phyloP scores from a whole-genome alignment of 1,140 invertebrate species.

The Hetaerina americana region DNA sequence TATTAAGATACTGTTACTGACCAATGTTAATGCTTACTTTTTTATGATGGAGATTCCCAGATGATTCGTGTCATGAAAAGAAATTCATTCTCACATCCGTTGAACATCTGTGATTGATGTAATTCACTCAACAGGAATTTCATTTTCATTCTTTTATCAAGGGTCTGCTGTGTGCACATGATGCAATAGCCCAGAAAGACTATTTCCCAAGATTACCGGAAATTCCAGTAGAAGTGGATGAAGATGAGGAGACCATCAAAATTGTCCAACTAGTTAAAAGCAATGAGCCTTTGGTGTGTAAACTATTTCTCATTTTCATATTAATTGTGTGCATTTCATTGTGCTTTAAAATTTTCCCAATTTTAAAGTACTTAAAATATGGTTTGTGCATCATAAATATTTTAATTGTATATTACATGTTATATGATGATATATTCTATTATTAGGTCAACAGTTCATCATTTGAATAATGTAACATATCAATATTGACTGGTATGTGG shows the following conservation, averaged over 20 bases:
- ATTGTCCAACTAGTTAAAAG: conserved; percentile 94
- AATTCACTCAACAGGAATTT: no score
- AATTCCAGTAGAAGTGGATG: conserved; percentile 73
- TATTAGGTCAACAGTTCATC: background rate
- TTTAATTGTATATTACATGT: conserved; percentile 1
- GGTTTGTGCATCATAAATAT: conserved; percentile 5
- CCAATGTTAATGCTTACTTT: background rate
- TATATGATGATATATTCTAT: conserved; percentile 1
- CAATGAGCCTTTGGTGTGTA: conserved; percentile 87
- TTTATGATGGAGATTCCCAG: background rate
- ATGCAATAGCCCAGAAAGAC: conserved; percentile 88
- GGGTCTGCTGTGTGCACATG: conserved; percentile 83
- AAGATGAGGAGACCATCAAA: conserved; percentile 91
- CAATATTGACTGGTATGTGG: background rate
- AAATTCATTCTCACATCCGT: conserved; percentile 2
- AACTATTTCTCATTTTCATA: conserved; percentile 5
- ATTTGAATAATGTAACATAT: background rate
- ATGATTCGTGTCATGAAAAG: conserved; percentile 13
- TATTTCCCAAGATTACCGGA: conserved; percentile 84
- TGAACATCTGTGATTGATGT: conserved; percentile 10
- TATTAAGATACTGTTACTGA: conserved; percentile 8
- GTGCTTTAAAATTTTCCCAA: conserved; percentile 3
- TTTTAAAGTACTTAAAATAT: background rate
- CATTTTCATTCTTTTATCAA: conserved; percentile 28
- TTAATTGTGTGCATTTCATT: background rate